Evolutionary conservation across 2,888 invertebrate genomes (phyloP).

Genomic region (Petrolisthes manimaculis): DNA sequence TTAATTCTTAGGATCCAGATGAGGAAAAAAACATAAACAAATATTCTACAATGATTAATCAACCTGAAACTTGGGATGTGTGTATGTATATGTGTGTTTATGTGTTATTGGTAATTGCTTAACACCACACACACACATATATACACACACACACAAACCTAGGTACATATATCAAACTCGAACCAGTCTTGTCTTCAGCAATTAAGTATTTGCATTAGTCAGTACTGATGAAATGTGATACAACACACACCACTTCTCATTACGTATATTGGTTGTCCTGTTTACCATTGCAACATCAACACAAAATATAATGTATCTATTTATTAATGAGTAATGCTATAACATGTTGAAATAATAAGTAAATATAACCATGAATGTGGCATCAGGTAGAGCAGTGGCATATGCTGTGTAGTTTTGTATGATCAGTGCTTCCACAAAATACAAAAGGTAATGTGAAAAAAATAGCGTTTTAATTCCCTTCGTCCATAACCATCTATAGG

Average conservation of each 20-base stretch:
- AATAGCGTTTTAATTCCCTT: constrained; percentile 29
- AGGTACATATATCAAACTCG: too few relatives aligned
- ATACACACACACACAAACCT: background rate
- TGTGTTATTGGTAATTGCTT: constrained; percentile 11
- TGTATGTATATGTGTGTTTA: constrained; percentile 8
- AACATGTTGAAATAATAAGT: constrained; percentile 60
- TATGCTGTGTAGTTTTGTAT: constrained; percentile 66
- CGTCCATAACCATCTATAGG: background rate
- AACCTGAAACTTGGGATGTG: background rate
- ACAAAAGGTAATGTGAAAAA: constrained; percentile 56
- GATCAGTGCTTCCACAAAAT: constrained; percentile 66
- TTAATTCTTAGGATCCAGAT: background rate
- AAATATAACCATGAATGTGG: constrained; percentile 62
- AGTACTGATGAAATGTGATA: constrained; percentile 46
- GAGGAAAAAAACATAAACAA: background rate
- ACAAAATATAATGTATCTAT: constrained; percentile 52
- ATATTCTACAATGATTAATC: background rate
- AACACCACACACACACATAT: constrained; percentile 3
- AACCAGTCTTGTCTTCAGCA: constrained; percentile 38
- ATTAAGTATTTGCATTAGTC: constrained; percentile 17
- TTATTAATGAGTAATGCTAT: constrained; percentile 61
- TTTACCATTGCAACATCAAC: constrained; percentile 56
- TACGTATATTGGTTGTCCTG: constrained; percentile 52
- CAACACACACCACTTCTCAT: constrained; percentile 38
- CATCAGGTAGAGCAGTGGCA: constrained; percentile 62